Base-by-base conservation (phyloP, 2,797 vertebrate species). In the Remorina albescens region DNA sequence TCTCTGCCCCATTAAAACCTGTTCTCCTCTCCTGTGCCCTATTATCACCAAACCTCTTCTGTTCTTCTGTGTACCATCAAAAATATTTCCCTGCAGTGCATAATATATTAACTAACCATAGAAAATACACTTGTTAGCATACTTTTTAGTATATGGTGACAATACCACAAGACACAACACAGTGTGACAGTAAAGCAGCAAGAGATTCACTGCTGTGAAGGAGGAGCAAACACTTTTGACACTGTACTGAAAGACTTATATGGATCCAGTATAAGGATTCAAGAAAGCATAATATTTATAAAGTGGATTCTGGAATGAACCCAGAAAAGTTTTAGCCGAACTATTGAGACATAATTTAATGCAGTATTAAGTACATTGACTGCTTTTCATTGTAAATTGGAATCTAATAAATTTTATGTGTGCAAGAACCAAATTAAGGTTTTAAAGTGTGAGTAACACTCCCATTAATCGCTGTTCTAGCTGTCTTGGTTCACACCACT, bases 91-190 rank as follows among this genome's bases (percentile, higher is more conserved):
- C 82, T 82, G 82, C 83, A 81, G 80, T 84, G 83, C 55, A 8
- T 84, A 86, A 89, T 78, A 85, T 69, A 86, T 82, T 82, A 89
- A 88, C 76, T 76, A 89, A 83, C 77, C 66, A 86, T 72, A 86
- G 76, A 83, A 74, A 78, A 85, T 44, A 67, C 72, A 86, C 79
- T 84, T 86, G 84, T 88, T 89, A 85, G 71, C 60, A 72, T 76
- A 70, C 56, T 80, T 79, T 59, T 69, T 71, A 71, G 63, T 67
- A 68, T 55, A 61, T 6, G 61, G 58, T 80, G 76, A 77, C 65
- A 77, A 39, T 56, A 69, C 30, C 71, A 66, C 36, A 79, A 76
- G 64, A 76, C 66, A 81, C 9, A 66, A 26, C 36, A 62, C 18
- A 34, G 25, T 59, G 16, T 59, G 49, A 71, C 63, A 75, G 42